These are phyloP conservation scores for Hepsetus odoe DNA, from an alignment of 2,113 vertebrate species.

Conservation along the genomic window DNA sequence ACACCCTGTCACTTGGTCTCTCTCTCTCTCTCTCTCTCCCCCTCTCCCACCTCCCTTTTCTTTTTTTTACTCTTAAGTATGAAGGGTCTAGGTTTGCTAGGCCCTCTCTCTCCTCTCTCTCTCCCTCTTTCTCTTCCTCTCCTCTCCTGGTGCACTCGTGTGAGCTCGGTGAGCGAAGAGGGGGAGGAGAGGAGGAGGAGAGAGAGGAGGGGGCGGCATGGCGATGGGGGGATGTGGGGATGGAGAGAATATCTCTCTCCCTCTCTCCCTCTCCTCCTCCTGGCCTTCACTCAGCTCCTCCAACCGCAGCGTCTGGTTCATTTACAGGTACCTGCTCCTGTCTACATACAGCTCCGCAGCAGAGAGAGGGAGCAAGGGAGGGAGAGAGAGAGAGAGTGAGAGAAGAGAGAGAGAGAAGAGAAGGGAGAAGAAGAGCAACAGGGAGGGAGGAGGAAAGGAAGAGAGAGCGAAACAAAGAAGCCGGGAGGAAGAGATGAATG, in stretches of 20 bases:
- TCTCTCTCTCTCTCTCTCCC: slow-evolving; percentile 14
- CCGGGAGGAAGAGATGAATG: slow-evolving; percentile 50
- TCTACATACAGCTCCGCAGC: slow-evolving; percentile 78
- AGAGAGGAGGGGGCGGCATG: slow-evolving; percentile 73
- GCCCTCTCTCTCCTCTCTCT: slow-evolving; percentile 21
- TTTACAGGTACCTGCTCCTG: slow-evolving; percentile 89
- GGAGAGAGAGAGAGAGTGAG: slow-evolving; percentile 21
- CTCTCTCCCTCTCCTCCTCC: slow-evolving; percentile 83
- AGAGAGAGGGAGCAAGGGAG: slow-evolving; percentile 66
- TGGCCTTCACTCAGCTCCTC: slow-evolving; percentile 91
- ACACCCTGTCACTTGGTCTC: too few relatives aligned
- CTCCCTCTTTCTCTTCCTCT: slow-evolving; percentile 2
- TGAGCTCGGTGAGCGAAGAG: slow-evolving; percentile 30
- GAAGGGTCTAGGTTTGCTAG: too few relatives aligned
- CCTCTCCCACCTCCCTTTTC: slow-evolving; percentile 30
- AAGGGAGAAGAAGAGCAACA: slow-evolving; percentile 31
- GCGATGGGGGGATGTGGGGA: slow-evolving; percentile 80
- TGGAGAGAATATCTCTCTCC: slow-evolving; percentile 69
- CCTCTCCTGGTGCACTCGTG: slow-evolving; percentile 25
- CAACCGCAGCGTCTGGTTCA: slow-evolving; percentile 94
- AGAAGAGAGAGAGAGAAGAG: neutral
- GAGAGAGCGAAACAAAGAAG: slow-evolving; percentile 36
- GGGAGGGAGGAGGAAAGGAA: slow-evolving; percentile 67
- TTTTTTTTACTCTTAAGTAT: slow-evolving; percentile 26
- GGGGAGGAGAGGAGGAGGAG: slow-evolving; percentile 54